phyloP scores from a whole-genome alignment of 2,888 invertebrate species.

The Drosophila flavopinicola region DNA sequence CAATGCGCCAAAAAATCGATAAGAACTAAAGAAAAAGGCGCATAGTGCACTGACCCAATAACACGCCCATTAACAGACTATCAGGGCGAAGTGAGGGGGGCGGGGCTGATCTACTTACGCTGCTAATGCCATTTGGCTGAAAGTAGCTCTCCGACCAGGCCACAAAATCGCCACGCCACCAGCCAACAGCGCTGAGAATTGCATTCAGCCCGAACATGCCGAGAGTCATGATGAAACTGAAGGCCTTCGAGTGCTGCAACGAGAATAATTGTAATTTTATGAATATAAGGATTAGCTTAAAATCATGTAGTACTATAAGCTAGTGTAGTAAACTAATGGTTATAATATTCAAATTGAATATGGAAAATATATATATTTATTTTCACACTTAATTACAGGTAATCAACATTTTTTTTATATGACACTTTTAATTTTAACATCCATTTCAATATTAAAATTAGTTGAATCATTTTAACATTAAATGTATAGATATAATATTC shows the following conservation, averaged over 20 bases:
- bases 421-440: no score
- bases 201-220: constrained; percentile 83
- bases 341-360: no score
- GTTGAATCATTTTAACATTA: no score
- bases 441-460: no score
- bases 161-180: constrained; percentile 80
- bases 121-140: constrained; percentile 82
- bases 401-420: no score
- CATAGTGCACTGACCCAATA: constrained; percentile 76
- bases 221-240: constrained; percentile 83
- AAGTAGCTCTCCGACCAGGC: constrained; percentile 82
- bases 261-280: background rate
- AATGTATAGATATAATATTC: no score
- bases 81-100: background rate
- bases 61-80: constrained; percentile 37
- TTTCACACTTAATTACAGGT: no score
- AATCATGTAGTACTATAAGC: no score
- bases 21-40: constrained; percentile 27
- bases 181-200: constrained; percentile 82
- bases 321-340: no score
- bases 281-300: background rate
- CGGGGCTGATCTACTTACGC: constrained; percentile 73
- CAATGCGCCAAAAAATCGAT: constrained; percentile 63
- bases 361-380: no score
- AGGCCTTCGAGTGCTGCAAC: constrained; percentile 83